phyloP scores from a whole-genome alignment of 1,140 invertebrate genomes.

The Microplitis mediator region DNA sequence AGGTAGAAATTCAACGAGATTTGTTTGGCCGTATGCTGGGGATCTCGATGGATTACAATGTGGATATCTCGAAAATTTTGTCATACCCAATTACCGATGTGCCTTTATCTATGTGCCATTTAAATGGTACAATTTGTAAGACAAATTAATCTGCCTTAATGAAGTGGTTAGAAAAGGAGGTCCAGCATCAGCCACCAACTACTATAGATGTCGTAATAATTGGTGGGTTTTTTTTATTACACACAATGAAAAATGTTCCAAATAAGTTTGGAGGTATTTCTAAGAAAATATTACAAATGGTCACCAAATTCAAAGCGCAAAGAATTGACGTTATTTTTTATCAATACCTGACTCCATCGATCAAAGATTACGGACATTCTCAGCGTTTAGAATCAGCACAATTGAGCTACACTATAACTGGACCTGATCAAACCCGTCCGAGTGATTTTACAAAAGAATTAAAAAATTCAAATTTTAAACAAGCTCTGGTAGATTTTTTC shows the following conservation, averaged over 20 bases:
- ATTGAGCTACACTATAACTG: slow-evolving; percentile 23
- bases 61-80: slow-evolving; percentile 27
- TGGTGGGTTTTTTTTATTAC: slow-evolving; percentile 44
- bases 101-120: slow-evolving; percentile 42
- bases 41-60: neutral
- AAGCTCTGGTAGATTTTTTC: slow-evolving; percentile 41
- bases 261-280: slow-evolving; percentile 39
- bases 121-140: slow-evolving; percentile 42
- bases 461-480: slow-evolving; percentile 43
- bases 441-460: slow-evolving; percentile 36
- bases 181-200: neutral
- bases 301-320: slow-evolving; percentile 21
- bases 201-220: slow-evolving; percentile 35
- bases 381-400: slow-evolving; percentile 15
- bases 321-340: slow-evolving; percentile 29
- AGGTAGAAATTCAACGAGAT: slow-evolving; percentile 34
- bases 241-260: slow-evolving; percentile 37
- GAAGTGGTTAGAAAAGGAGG: neutral
- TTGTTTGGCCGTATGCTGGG: slow-evolving; percentile 30
- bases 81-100: slow-evolving; percentile 37
- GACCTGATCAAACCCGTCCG: slow-evolving; percentile 29
- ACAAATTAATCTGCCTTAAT: slow-evolving; percentile 37
- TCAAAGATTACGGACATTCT: slow-evolving; percentile 35
- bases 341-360: slow-evolving; percentile 33
- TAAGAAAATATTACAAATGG: slow-evolving; percentile 36